A percentile compares a stretch with the other conserved stretches of the same genome.
Evolutionary conservation across 2,888 invertebrate genomes (phyloP).

Genomic region (Chironomus riparius): DNA sequence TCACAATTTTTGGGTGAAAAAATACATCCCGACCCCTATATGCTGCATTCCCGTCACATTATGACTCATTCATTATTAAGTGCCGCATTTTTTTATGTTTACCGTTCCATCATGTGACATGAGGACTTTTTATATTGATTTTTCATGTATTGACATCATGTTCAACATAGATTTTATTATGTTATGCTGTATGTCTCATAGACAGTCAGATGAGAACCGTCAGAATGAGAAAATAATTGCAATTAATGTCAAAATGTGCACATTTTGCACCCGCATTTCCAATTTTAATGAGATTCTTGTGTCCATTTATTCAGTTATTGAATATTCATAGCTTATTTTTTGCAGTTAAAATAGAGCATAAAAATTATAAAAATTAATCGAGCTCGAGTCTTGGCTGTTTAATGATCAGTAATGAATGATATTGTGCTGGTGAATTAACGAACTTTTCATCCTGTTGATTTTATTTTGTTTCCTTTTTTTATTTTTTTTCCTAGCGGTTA

Average conservation of each 20-base stretch:
- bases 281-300: neutral
- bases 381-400: neutral
- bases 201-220: neutral
- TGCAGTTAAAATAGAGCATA: neutral
- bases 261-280: neutral
- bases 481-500: neutral
- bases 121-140: neutral
- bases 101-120: neutral
- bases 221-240: neutral
- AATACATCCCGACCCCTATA: neutral
- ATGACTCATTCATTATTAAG: neutral
- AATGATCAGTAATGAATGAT: neutral
- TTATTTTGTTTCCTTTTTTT: neutral
- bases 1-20: neutral
- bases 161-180: too few relatives aligned
- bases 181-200: neutral
- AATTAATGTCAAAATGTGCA: neutral
- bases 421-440: neutral
- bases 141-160: too few relatives aligned
- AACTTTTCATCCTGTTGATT: neutral
- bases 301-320: too few relatives aligned
- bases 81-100: neutral
- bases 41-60: neutral
- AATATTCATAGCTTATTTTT: neutral
- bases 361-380: neutral